Evolutionary conservation across 2,797 vertebrate species (phyloP), one percentile per base, ranked within the genome.

Genomic region (Fistularia tabacaria): DNA sequence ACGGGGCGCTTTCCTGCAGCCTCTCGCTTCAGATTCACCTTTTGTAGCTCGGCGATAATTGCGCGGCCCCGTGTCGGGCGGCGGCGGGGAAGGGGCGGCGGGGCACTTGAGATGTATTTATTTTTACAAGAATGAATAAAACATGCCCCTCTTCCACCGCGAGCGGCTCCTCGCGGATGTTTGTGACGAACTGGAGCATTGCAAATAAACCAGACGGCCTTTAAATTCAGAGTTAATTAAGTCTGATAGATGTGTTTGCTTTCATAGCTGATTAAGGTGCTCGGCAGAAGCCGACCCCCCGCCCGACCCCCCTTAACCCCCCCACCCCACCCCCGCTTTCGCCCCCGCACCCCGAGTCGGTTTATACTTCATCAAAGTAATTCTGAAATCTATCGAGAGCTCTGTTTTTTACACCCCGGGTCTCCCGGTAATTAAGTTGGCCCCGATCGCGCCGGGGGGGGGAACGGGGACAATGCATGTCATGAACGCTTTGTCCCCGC

Each of bases 231-330:
- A 83, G 73, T 71, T 84, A 87, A 91, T 90, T 80, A 79, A 84
- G 57, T 81, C 79, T 86, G 81, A 89, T 85, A 77, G 86, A 83
- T 70, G 85, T 82, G 85, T 90, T 90, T 88, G 88, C 86, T 90
- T 90, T 91, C 81, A 84, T 80, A 82, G 80, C 83, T 84, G 86
- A 89, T 89, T 88, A 90, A 88, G 82, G 81, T 79, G 85, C 85
- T 83, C 72, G 59, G 76, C 78, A 82, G 74, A 86, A 84, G 74
- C 74, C 71, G 55, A 43, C 67, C 85, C 25, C 25, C 25, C 25
- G 25, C 25, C 25, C 25, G 2, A 5, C 25, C n/a, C n/a, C n/a
- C n/a, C n/a, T n/a, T n/a, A n/a, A n/a, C n/a, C n/a, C n/a, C n/a
- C 74, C 71, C 57, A 43, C 67, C 85, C 25, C 25, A 2, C 25